A percentile compares a stretch with the other conserved stretches of the same genome.
phyloP scores from a whole-genome alignment of 2,888 invertebrate species.

The Calameuta filiformis region DNA sequence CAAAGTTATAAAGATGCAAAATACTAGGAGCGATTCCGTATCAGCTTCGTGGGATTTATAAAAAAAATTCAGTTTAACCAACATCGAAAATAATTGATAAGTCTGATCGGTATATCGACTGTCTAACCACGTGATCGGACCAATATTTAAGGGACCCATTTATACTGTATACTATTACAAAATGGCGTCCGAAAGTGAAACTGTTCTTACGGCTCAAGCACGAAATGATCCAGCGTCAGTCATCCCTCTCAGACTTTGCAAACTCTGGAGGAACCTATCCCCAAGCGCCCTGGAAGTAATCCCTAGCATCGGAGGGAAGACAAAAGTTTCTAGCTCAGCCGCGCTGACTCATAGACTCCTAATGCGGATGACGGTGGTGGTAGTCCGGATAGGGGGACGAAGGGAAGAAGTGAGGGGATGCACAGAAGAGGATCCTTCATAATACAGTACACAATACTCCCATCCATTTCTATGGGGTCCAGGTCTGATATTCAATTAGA shows the following conservation, averaged over 20 bases:
- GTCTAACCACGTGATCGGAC: neutral
- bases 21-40: neutral
- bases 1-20: neutral
- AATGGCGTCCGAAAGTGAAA: neutral
- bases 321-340: neutral
- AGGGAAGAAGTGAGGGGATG: neutral
- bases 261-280: neutral
- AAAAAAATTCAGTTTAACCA: neutral
- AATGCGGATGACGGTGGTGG: neutral
- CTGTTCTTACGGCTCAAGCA: neutral
- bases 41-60: neutral
- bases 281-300: neutral
- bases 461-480: neutral
- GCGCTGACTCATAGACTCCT: neutral
- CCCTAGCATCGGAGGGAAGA: neutral
- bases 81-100: neutral
- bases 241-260: neutral
- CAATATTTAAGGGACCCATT: neutral
- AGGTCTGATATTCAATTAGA: slow-evolving; percentile 3
- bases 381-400: neutral
- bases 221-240: neutral
- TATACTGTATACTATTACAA: neutral
- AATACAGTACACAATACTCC: neutral
- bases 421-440: neutral
- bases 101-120: neutral